A percentile compares a stretch with the other conserved stretches of the same genome.
Conservation (phyloP, 1,140 invertebrate species). For the Drosophila ficusphila region DNA sequence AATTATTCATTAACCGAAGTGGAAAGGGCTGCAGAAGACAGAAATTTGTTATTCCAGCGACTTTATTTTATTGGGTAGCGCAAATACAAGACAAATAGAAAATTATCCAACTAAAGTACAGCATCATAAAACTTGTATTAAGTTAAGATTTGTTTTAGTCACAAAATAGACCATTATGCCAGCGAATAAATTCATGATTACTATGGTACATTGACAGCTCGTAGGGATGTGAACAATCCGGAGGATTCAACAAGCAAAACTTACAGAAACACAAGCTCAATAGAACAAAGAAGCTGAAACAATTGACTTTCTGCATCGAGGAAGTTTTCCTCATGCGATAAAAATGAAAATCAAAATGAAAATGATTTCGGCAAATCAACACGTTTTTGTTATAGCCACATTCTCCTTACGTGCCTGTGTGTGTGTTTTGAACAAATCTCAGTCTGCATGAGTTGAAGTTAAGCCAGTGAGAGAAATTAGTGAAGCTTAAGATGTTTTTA, state of each 20-base stretch:
- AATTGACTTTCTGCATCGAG: conserved; percentile 38
- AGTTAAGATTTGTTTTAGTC: too few species aligned
- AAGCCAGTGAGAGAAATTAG: neutral
- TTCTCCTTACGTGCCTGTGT: conserved; percentile 6
- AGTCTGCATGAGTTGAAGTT: neutral
- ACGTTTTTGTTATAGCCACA: conserved; percentile 47
- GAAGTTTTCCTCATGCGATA: conserved; percentile 25
- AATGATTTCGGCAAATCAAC: conserved; percentile 62
- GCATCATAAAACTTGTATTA: too few species aligned
- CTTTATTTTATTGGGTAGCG: too few species aligned
- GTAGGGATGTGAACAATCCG: neutral
- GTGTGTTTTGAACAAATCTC: conserved; percentile 22
- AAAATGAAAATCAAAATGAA: conserved; percentile 39
- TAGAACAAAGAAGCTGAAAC: conserved; percentile 29
- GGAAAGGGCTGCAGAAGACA: neutral
- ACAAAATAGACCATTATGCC: too few species aligned
- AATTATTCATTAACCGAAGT: neutral
- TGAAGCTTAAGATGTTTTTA: too few species aligned
- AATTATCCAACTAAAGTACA: too few species aligned
- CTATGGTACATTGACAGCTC: conserved; percentile 5
- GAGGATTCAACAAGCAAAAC: neutral
- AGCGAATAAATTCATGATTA: conserved; percentile 9
- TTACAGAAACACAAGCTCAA: neutral
- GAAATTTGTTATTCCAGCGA: neutral
- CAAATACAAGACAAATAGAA: too few species aligned